Base-by-base conservation (phyloP, 2,888 invertebrate genomes). In the Melipona bicolor region DNA sequence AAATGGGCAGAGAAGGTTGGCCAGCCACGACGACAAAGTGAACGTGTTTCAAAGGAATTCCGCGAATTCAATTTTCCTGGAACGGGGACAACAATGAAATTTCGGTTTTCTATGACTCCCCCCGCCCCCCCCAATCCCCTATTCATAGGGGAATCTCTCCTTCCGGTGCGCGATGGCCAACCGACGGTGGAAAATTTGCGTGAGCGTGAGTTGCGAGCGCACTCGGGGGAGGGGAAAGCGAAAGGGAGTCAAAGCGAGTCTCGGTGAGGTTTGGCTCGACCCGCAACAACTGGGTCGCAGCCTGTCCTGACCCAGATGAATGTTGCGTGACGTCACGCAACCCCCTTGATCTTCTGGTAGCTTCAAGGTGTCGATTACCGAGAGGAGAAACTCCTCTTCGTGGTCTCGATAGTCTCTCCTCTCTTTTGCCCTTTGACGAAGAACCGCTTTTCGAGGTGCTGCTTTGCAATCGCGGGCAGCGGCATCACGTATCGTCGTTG, bases 281-380 rank as follows among this genome's bases (percentile, higher is more conserved):
- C 72, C 19, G 83, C 75, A 87, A 92, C 75, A 87, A 93, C 91
- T 93, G 89, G 93, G 93, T 92, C 93, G 90, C 83, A 91, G 90
- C 89, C 86, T 83, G 90, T 92, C 89, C 92, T 91, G 93, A 93
- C 93, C 93, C 90, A 92, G 91, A 93, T 93, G 92, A 92, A 87
- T 91, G 86, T 84, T 86, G 86, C 4, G 88, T 93, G 92, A 93
- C 93, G 93, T 92, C 91, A 91, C 77, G 72, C 82, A 86, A 81
- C 83, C 85, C 81, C 86, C 85, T 83, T 83, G 76, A 74, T 84
- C 81, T 81, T 81, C 75, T 73, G 62, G 77, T 65, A 68, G 77
- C 27, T 78, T 73, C 82, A 81, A 88, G 87, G 69, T 74, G 69
- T 36, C 70, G 77, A 56, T 32, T 76, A 4, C 4, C 5, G 3